A percentile compares a stretch with the other conserved stretches of the same genome.
These are phyloP conservation scores for Leptinotarsa defecta DNA, from an alignment of 1,140 invertebrate genomes.

Conservation along the genomic window DNA sequence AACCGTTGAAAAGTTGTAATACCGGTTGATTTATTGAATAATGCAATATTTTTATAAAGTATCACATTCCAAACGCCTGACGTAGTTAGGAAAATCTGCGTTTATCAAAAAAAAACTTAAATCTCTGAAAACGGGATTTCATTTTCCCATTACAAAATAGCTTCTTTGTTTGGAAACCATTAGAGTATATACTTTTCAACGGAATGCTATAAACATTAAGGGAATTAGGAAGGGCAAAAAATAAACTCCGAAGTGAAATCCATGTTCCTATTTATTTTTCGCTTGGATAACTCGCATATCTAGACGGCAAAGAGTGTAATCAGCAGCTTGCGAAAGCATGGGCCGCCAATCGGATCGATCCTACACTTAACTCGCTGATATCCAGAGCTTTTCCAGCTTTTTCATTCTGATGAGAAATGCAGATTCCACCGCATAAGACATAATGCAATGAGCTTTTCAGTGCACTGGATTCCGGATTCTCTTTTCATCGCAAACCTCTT, in stretches of 20 bases:
- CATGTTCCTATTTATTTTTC: slow-evolving; percentile 29
- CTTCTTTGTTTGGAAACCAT: slow-evolving; percentile 16
- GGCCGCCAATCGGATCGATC: slow-evolving; percentile 31
- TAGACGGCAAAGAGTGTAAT: slow-evolving; percentile 29
- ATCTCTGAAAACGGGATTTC: background rate
- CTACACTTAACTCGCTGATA: slow-evolving; percentile 34
- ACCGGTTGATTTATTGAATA: too few species aligned
- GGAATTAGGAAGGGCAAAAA: slow-evolving; percentile 19
- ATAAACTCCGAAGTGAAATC: slow-evolving; percentile 19
- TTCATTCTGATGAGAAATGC: slow-evolving; percentile 33
- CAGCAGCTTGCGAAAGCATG: slow-evolving; percentile 31
- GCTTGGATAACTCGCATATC: slow-evolving; percentile 24
- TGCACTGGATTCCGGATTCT: slow-evolving; percentile 8
- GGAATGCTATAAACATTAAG: slow-evolving; percentile 16
- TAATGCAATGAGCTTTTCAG: slow-evolving; percentile 30
- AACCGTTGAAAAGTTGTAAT: too few species aligned
- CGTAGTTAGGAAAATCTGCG: too few species aligned
- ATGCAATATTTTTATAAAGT: too few species aligned
- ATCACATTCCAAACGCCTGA: too few species aligned
- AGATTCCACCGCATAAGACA: slow-evolving; percentile 28
- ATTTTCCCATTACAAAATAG: slow-evolving; percentile 11
- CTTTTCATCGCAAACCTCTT: background rate
- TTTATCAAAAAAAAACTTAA: background rate
- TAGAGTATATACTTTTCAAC: slow-evolving; percentile 5
- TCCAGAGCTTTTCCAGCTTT: slow-evolving; percentile 34